Evolutionary conservation across 2,888 invertebrate species (phyloP).

Genomic region (Hirtodrosophila alboralis): DNA sequence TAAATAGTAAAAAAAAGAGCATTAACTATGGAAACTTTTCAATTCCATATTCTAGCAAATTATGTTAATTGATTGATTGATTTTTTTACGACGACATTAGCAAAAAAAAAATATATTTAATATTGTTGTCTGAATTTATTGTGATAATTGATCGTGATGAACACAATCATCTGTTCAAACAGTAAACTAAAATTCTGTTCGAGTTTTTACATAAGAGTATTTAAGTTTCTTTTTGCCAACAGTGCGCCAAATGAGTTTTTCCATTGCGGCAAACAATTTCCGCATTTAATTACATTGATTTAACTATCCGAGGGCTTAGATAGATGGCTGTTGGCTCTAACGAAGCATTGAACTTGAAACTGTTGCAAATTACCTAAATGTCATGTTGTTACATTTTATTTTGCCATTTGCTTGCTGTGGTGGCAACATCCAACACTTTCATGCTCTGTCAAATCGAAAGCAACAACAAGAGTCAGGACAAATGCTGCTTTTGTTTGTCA

Average conservation of each 20-base stretch:
- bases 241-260: slow-evolving; percentile 52
- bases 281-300: slow-evolving; percentile 65
- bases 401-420: slow-evolving; percentile 25
- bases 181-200: too few relatives aligned
- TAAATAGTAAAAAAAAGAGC: too few relatives aligned
- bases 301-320: slow-evolving; percentile 8
- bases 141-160: too few relatives aligned
- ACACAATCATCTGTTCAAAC: too few relatives aligned
- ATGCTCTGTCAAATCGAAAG: slow-evolving; percentile 61
- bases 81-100: too few relatives aligned
- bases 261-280: slow-evolving; percentile 53
- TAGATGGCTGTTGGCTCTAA: not conserved
- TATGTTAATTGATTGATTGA: too few relatives aligned
- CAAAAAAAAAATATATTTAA: too few relatives aligned
- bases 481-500: slow-evolving; percentile 38
- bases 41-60: too few relatives aligned
- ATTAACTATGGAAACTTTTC: too few relatives aligned
- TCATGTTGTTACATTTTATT: slow-evolving; percentile 30
- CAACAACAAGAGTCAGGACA: slow-evolving; percentile 29
- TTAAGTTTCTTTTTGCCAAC: not conserved
- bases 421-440: slow-evolving; percentile 68
- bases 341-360: slow-evolving; percentile 67
- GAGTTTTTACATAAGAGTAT: slow-evolving; percentile 16
- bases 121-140: too few relatives aligned
- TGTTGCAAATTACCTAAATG: slow-evolving; percentile 35